Evolutionary conservation across 2,113 vertebrate genomes (phyloP), one percentile per base, ranked within the genome.

Genomic region (Strigops habroptila): DNA sequence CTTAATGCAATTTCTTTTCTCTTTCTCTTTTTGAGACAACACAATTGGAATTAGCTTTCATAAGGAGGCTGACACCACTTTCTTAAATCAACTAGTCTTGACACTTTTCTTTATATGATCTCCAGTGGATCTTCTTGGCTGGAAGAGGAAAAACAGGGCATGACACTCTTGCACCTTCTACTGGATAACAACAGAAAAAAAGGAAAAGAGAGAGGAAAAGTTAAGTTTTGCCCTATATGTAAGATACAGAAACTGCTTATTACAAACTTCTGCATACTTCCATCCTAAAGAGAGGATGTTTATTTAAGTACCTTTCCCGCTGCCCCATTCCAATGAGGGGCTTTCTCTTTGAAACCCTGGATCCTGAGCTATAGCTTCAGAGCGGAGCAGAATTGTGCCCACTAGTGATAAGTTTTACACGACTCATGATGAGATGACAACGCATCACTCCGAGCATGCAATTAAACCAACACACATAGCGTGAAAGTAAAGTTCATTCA

Each of bases 121-220:
- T 86, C 68, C 49, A 64, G 69, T 76, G 70, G 86, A 91, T 93
- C 86, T 93, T 82, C 93, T 88, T 24, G 65, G 27, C 57, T 82
- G 57, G 76, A 37, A 95, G 41, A 80, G 51, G 75, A 80, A 93
- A 93, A 96, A 75, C 30, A 5, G 89, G 93, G 88, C 78, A 74
- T 22, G 33, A 92, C 86, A 95, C 90, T 86, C 94, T 95, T 95
- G 97, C 88, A 94, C 96, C 95, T 97, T 97, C 96, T 97, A 89
- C 96, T 97, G 96, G 96, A 89, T 96, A 91, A 83, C 65, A 49
- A 30, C 31, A 86, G 85, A 79, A 86, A 82, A 82, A 78, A 43
- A 81, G 25, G 48, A 81, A 82, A 51, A 86, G 33, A 65, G 52
- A 70, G 41, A 63, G 17, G n/a, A 69, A 57, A 82, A 88, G 33